Conservation (phyloP, 64 coral and sea anemone species). For the Stylophora pistillata region DNA sequence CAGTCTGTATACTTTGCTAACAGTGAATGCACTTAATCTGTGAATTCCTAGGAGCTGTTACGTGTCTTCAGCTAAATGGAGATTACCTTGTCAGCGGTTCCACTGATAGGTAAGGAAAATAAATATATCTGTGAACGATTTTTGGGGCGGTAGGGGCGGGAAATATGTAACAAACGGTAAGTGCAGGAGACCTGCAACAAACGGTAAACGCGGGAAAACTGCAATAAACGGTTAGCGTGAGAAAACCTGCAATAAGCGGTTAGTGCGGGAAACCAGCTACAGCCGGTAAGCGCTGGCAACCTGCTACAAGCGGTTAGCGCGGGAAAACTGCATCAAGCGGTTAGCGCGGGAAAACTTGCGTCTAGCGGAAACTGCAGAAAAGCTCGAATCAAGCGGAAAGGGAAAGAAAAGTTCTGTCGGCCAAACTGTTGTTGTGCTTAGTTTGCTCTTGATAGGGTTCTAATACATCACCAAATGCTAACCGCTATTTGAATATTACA, state of each 20-base stretch:
- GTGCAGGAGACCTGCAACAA: neutral
- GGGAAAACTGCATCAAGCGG: neutral
- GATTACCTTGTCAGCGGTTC: constrained; percentile 73
- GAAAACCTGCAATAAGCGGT: neutral
- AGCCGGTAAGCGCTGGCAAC: neutral
- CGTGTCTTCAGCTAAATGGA: constrained; percentile 66
- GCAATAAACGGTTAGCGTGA: neutral
- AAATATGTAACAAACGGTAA: neutral
- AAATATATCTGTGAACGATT: neutral
- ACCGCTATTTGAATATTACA: no score
- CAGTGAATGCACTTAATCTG: neutral
- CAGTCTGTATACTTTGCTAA: no score
- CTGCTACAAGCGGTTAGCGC: neutral
- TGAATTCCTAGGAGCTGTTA: constrained; percentile 63
- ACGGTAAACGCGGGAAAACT: neutral
- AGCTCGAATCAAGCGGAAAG: no score
- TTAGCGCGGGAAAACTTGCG: neutral
- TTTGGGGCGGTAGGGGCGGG: neutral
- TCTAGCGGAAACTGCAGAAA: no score
- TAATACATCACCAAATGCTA: no score
- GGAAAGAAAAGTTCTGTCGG: no score
- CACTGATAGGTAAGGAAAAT: constrained; percentile 61
- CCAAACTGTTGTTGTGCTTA: no score
- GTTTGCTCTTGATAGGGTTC: no score
- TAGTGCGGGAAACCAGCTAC: neutral